Evolutionary conservation across 2,888 invertebrate species (phyloP).

Genomic region (Pyrrhia umbra): DNA sequence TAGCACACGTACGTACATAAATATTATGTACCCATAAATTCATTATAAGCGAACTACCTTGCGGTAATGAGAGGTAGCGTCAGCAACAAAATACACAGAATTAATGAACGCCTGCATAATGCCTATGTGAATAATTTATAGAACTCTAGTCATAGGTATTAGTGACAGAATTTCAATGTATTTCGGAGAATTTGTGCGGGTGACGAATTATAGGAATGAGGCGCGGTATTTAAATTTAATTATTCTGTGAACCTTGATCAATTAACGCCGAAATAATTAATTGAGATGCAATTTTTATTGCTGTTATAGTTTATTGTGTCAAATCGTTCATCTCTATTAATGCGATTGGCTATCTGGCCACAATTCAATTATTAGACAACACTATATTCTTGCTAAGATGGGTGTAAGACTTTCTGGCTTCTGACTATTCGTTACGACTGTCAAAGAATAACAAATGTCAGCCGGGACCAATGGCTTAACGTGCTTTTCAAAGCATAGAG

Average conservation of each 20-base stretch:
- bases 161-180: slow-evolving; percentile 15
- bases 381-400: too few species aligned
- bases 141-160: slow-evolving; percentile 12
- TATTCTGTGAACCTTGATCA: neutral
- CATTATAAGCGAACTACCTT: slow-evolving; percentile 45
- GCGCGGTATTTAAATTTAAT: neutral
- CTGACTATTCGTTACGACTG: too few species aligned
- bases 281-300: neutral
- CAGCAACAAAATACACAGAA: slow-evolving; percentile 17
- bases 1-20: slow-evolving; percentile 10
- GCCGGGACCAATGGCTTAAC: too few species aligned
- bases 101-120: slow-evolving; percentile 1
- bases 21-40: slow-evolving; percentile 50
- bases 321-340: too few species aligned
- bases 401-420: too few species aligned
- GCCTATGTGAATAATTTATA: slow-evolving; percentile 30
- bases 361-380: too few species aligned
- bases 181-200: slow-evolving; percentile 1
- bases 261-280: neutral
- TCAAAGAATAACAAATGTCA: too few species aligned
- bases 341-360: too few species aligned
- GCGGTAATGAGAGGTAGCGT: slow-evolving; percentile 44
- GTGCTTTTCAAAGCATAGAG: too few species aligned
- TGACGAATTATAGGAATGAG: slow-evolving; percentile 15
- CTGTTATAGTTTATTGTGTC: too few species aligned